These are phyloP conservation scores for Pardosa pseudoannulata DNA, from an alignment of 2,888 invertebrate genomes.

Conservation along the genomic window DNA sequence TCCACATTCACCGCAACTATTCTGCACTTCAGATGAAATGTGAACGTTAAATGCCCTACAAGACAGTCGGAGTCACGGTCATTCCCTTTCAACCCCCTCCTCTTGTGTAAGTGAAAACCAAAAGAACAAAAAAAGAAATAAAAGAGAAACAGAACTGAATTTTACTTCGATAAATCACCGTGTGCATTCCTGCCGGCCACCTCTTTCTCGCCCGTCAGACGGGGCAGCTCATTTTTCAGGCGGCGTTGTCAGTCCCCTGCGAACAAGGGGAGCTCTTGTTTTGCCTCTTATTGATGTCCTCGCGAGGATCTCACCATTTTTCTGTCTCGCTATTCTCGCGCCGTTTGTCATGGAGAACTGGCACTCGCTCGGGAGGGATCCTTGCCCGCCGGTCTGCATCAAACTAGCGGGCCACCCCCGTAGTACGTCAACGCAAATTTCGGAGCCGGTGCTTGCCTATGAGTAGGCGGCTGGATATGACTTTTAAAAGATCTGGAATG, in stretches of 20 bases:
- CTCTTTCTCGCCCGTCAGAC: slow-evolving; percentile 1
- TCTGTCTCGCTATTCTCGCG: slow-evolving; percentile 23
- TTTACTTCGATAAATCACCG: not conserved
- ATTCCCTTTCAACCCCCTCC: not conserved
- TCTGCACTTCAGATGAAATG: not conserved
- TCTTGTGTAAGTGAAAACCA: too few species aligned
- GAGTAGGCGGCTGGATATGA: not conserved
- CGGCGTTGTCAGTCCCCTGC: not conserved
- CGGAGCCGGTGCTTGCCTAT: not conserved
- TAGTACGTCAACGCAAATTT: slow-evolving; percentile 3
- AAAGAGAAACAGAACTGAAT: slow-evolving; percentile 8
- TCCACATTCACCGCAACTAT: not conserved
- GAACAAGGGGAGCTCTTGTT: slow-evolving; percentile 24
- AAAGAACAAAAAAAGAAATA: too few species aligned
- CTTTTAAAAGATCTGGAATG: not conserved
- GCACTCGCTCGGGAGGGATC: not conserved
- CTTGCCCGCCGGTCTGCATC: not conserved
- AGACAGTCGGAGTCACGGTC: too few species aligned
- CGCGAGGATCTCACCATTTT: slow-evolving; percentile 11
- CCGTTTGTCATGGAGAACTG: slow-evolving; percentile 10
- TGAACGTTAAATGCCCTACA: too few species aligned
- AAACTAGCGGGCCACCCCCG: slow-evolving; percentile 6
- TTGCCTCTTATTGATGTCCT: not conserved
- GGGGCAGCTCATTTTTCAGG: slow-evolving; percentile 19
- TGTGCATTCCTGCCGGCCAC: not conserved